A percentile compares a stretch with the other conserved stretches of the same genome.
These are phyloP conservation scores for Abramis brama DNA, from an alignment of 2,113 vertebrate genomes.

Conservation along the genomic window DNA sequence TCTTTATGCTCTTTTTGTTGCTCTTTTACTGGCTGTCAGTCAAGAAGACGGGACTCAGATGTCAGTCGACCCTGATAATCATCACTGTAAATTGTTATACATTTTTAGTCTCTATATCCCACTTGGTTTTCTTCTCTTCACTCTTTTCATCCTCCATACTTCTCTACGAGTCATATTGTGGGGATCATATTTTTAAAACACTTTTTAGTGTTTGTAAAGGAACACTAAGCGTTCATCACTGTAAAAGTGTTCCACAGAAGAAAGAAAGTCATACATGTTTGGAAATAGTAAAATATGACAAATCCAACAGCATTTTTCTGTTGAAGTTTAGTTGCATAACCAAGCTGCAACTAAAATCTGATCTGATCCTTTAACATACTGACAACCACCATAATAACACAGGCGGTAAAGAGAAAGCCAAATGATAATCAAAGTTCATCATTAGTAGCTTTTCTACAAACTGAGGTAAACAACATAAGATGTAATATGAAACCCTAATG, in stretches of 20 bases:
- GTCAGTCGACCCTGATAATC: conserved; percentile 61
- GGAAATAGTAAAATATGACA: not conserved
- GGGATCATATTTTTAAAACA: not conserved
- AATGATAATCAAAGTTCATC: too few species aligned
- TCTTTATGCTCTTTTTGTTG: not conserved
- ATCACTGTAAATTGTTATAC: conserved; percentile 60
- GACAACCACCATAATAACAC: too few species aligned
- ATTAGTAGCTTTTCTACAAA: too few species aligned
- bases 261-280: not conserved
- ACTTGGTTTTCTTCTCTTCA: conserved; percentile 40
- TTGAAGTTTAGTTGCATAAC: too few species aligned
- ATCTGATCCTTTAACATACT: too few species aligned
- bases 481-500: too few species aligned
- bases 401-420: too few species aligned
- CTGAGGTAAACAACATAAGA: too few species aligned
- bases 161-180: conserved; percentile 33
- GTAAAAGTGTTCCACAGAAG: not conserved
- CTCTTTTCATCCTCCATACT: conserved; percentile 39
- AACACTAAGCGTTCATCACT: not conserved
- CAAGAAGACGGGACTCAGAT: conserved; percentile 36
- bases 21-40: conserved; percentile 4
- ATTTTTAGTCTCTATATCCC: conserved; percentile 47
- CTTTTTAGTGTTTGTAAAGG: not conserved
- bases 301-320: too few species aligned
- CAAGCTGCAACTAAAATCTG: too few species aligned